Conservation (phyloP, 1,140 invertebrate genomes). For the Cataglyphis hispanica region DNA sequence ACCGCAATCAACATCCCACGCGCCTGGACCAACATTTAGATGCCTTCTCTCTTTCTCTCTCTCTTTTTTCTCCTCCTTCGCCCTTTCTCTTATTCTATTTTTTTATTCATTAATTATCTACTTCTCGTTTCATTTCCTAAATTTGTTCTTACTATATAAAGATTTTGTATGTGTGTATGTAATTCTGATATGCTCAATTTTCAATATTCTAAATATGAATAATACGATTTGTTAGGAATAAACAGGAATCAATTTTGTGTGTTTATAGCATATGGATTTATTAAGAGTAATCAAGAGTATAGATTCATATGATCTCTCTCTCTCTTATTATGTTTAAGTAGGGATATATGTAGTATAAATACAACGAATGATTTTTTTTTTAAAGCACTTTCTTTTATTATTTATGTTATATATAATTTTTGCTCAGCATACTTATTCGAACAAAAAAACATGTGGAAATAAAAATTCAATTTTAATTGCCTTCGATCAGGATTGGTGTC, state of each 20-base stretch:
- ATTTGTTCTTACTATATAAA: conserved; percentile 15
- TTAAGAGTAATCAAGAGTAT: background rate
- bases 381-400: background rate
- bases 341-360: background rate
- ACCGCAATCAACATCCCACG: conserved; percentile 84
- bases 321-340: background rate
- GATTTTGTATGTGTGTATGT: background rate
- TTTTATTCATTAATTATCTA: background rate
- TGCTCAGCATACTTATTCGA: background rate
- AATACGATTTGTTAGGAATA: background rate
- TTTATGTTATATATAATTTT: conserved; percentile 20
- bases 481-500: background rate
- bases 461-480: conserved; percentile 16
- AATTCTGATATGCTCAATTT: background rate
- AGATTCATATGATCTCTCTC: background rate
- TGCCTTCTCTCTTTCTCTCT: conserved; percentile 68
- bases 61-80: conserved; percentile 5
- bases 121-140: conserved; percentile 3
- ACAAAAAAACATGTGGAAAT: background rate
- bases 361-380: background rate
- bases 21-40: conserved; percentile 80
- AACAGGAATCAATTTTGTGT: background rate
- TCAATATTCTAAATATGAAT: background rate
- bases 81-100: conserved; percentile 18
- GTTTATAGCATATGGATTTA: background rate